Evolutionary conservation across 2,797 vertebrate genomes (phyloP), one percentile per base, ranked within the genome.

Genomic region (Hoplostethus atlanticus): DNA sequence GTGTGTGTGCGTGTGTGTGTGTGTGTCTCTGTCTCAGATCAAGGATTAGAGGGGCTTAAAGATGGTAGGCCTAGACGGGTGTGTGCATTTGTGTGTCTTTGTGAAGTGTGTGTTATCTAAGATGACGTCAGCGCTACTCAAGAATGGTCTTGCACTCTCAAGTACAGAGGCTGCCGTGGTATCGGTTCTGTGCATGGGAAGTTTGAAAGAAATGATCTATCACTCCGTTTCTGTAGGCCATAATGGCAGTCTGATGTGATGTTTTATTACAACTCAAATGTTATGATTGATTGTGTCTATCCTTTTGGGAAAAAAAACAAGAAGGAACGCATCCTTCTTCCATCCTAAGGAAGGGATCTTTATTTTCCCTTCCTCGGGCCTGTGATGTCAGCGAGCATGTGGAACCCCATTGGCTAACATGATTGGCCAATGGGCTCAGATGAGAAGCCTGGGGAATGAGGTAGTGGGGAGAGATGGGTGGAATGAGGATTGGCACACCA

Each of bases 31-130:
- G 74, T 89, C 76, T 83, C 71, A 64, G 76, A 83, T 83, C 69
- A 58, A 76, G 84, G 90, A 91, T 91, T 89, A 91, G 60, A 76
- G 59, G 56, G 77, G 73, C 73, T 85, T 89, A 82, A 79, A 71
- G 80, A 83, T 76, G 76, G 52, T 73, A 44, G 47, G 21, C 62
- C 17, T 61, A 54, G 62, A 31, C 53, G 75, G 55, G 25, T 69
- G 73, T 76, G 76, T 3, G 6, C 44, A 40, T 64, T 72, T 61
- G 54, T 77, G 71, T 67, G 52, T 83, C 71, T 86, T 52, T 72
- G 85, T 48, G 68, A 65, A 73, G 78, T 72, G 62, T 34, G 61
- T 2, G 6, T 71, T 80, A 76, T 80, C 71, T 55, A 10, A 65
- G 46, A 42, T 84, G 80, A 87, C 58, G 77, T 87, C 80, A 79